Conservation (phyloP, 92 coral and sea anemone genomes). For the Zoanthus sociatus region DNA sequence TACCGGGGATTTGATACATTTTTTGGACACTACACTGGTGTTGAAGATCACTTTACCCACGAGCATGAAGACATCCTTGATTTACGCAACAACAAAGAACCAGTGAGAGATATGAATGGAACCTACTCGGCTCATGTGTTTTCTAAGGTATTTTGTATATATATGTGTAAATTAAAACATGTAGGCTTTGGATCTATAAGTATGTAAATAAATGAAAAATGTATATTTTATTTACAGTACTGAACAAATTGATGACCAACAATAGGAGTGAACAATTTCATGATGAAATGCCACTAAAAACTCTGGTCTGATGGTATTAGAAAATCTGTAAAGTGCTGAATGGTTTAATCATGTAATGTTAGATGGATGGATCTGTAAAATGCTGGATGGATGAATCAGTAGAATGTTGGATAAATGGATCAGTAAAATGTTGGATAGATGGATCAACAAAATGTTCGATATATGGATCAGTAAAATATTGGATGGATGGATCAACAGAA, state of each 20-base stretch:
- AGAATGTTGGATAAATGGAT: background rate
- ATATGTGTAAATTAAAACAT: too few relatives aligned
- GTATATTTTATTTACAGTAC: too few relatives aligned
- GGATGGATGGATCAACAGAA: too few relatives aligned
- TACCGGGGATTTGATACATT: conserved; percentile 87
- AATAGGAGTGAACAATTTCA: too few relatives aligned
- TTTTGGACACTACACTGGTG: conserved; percentile 84
- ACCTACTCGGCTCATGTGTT: conserved; percentile 76
- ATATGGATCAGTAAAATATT: too few relatives aligned
- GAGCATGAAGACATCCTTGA: conserved; percentile 75
- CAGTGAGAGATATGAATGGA: conserved; percentile 75
- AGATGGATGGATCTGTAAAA: background rate
- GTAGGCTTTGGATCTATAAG: too few relatives aligned
- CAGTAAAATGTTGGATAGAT: background rate
- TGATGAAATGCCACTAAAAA: too few relatives aligned
- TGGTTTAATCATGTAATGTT: too few relatives aligned
- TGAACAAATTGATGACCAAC: too few relatives aligned
- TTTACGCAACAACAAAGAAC: conserved; percentile 69
- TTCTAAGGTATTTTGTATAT: conserved; percentile 55
- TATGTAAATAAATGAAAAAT: too few relatives aligned
- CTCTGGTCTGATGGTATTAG: too few relatives aligned
- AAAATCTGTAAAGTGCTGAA: too few relatives aligned
- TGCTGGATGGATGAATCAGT: background rate
- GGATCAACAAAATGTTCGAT: background rate
- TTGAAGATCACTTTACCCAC: conserved; percentile 82